Evolutionary conservation across 2,113 vertebrate species (phyloP).

Genomic region (Podilymbus podiceps): DNA sequence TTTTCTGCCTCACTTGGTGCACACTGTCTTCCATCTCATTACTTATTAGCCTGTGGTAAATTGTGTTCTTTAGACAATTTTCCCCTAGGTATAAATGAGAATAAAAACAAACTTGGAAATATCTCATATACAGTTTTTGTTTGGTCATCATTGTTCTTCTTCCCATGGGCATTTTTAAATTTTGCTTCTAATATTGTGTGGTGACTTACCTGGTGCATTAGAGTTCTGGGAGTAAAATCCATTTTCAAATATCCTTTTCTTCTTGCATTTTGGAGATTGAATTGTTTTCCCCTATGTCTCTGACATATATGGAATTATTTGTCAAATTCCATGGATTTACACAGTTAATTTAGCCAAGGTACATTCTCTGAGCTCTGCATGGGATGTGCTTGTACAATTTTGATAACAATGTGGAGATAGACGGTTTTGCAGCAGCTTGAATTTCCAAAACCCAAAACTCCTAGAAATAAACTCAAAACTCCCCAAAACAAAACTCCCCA

Average conservation of each 20-base stretch:
- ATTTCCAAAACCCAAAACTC: neutral
- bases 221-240: neutral
- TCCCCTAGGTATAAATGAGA: neutral
- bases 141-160: neutral
- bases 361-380: neutral
- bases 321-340: neutral
- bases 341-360: neutral
- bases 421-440: neutral
- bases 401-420: neutral
- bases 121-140: fast-evolving
- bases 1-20: neutral
- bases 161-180: neutral
- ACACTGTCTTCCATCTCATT: neutral
- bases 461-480: neutral
- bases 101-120: neutral
- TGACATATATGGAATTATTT: neutral
- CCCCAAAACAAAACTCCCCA: neutral
- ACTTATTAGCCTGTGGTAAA: neutral
- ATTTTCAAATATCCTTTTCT: neutral
- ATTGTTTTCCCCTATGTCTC: neutral
- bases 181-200: neutral
- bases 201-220: neutral
- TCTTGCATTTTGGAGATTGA: neutral
- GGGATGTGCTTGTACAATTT: neutral
- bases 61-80: neutral